Percentiles rank a stretch among this genome's conserved stretches.
These are phyloP conservation scores for Eupeodes luniger DNA, from an alignment of 2,888 invertebrate species.

Conservation along the genomic window DNA sequence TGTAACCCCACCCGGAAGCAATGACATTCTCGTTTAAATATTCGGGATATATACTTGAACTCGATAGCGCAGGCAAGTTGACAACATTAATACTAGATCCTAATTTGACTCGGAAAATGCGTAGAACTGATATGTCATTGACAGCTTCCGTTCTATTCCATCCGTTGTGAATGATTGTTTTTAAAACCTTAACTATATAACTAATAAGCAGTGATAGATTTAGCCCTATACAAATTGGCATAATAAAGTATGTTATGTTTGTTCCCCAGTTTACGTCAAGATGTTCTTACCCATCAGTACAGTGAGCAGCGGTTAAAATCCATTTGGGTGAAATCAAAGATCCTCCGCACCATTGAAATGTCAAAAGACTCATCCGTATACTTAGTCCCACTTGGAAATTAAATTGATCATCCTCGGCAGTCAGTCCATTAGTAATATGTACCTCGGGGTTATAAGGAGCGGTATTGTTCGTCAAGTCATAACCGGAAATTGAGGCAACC, in stretches of 20 bases:
- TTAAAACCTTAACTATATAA: constrained; percentile 7
- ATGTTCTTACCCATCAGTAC: constrained; percentile 57
- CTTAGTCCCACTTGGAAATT: constrained; percentile 71
- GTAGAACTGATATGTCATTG: constrained; percentile 20
- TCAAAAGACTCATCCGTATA: constrained; percentile 53
- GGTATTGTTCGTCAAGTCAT: background rate
- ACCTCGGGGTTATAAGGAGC: too few relatives aligned
- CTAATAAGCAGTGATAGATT: constrained; percentile 1
- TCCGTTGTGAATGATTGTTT: constrained; percentile 12
- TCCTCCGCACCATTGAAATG: constrained; percentile 68
- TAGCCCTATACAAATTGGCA: background rate
- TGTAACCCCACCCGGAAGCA: constrained; percentile 62
- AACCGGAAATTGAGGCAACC: background rate
- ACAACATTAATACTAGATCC: background rate
- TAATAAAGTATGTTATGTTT: background rate
- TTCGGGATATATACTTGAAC: background rate
- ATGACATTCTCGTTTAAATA: constrained; percentile 17
- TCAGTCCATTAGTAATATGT: constrained; percentile 20
- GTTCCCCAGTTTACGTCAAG: background rate
- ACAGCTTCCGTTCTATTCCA: background rate
- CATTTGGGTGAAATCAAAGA: constrained; percentile 78
- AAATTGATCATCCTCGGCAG: constrained; percentile 47
- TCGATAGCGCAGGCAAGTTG: background rate
- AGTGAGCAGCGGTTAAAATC: constrained; percentile 80
- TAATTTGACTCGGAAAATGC: background rate